These are phyloP conservation scores for Drosophila mayaguana DNA, from an alignment of 2,888 invertebrate species.

Conservation along the genomic window DNA sequence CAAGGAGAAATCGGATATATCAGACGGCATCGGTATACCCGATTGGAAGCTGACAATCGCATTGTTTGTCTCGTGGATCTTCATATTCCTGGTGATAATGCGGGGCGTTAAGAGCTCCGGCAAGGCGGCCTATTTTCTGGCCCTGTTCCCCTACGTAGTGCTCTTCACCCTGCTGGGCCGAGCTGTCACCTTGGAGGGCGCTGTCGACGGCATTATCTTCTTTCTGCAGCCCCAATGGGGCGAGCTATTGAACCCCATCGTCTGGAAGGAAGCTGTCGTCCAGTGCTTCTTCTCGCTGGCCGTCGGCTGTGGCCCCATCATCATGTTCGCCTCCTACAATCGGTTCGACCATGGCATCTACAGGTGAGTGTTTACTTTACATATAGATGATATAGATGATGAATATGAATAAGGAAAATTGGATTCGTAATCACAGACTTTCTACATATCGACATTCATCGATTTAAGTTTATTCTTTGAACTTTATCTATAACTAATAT, in stretches of 20 bases:
- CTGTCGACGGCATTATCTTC: slow-evolving; percentile 90
- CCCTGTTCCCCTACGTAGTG: slow-evolving; percentile 93
- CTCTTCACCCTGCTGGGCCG: slow-evolving; percentile 90
- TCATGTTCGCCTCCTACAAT: slow-evolving; percentile 93
- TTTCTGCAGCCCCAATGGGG: slow-evolving; percentile 93
- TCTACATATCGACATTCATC: no score
- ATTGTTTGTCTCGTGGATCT: slow-evolving; percentile 89
- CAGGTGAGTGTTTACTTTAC: slow-evolving; percentile 85
- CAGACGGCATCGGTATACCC: slow-evolving; percentile 86
- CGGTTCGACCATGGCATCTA: slow-evolving; percentile 89
- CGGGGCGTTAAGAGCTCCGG: slow-evolving; percentile 92
- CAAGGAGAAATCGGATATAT: slow-evolving; percentile 84
- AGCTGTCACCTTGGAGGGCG: slow-evolving; percentile 89
- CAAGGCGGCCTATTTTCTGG: slow-evolving; percentile 95
- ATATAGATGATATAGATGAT: no score
- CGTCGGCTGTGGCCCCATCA: slow-evolving; percentile 90
- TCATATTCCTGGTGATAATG: slow-evolving; percentile 89
- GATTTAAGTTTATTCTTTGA: no score
- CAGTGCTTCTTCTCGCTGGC: slow-evolving; percentile 93
- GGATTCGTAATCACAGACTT: no score
- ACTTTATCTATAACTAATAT: no score
- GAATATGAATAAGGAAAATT: no score
- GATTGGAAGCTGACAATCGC: slow-evolving; percentile 90
- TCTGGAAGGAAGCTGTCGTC: slow-evolving; percentile 92
- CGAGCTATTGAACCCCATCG: slow-evolving; percentile 89